Percentiles rank a stretch among this genome's conserved stretches.
phyloP scores from a whole-genome alignment of 2,113 vertebrate species.

The Tetrax tetrax region DNA sequence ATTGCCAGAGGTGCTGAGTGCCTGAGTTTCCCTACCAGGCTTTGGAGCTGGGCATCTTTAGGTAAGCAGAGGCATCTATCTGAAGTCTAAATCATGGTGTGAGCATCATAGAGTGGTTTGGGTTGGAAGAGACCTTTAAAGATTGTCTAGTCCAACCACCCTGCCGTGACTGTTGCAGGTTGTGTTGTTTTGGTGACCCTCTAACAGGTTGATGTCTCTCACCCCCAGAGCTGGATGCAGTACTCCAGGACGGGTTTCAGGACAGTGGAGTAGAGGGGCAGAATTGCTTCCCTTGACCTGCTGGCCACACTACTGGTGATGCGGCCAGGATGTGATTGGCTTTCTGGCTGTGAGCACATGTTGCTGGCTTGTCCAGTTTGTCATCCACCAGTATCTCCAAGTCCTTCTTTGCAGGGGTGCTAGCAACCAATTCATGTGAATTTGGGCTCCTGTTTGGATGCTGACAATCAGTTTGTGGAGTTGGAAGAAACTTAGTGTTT shows the following conservation, averaged over 20 bases:
- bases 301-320: background rate
- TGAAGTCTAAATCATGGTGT: background rate
- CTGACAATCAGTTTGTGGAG: background rate
- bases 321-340: fast-evolving
- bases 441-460: background rate
- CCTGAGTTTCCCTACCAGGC: background rate
- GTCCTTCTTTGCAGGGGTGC: background rate
- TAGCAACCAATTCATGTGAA: background rate
- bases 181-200: background rate
- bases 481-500: background rate
- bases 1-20: background rate
- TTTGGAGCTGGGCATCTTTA: background rate
- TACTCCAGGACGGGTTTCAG: background rate
- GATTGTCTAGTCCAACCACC: fast-evolving
- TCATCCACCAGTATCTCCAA: background rate
- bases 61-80: background rate
- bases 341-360: background rate
- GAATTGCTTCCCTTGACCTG: too few species aligned
- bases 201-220: background rate
- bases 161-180: background rate
- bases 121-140: background rate
- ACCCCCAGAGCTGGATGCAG: background rate
- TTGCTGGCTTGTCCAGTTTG: background rate
- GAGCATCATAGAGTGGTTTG: background rate
- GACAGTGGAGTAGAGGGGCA: fast-evolving